phyloP scores from a whole-genome alignment of 1,140 invertebrate species.

The Drosophila simulans region DNA sequence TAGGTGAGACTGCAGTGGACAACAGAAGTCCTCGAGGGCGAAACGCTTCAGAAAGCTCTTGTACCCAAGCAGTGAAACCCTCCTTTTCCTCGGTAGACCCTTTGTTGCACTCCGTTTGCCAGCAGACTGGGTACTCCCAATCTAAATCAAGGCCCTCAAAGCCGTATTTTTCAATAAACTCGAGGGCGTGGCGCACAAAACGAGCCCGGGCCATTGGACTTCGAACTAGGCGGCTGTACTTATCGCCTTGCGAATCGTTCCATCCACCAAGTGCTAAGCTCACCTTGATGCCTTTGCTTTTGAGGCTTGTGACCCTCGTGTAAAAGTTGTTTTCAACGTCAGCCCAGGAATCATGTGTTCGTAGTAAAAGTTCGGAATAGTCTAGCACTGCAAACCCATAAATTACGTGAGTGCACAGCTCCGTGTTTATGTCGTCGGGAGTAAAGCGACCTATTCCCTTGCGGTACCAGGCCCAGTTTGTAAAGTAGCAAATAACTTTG shows the following conservation, averaged over 20 bases:
- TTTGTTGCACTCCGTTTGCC: conserved; percentile 91
- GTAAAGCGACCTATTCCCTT: conserved; percentile 91
- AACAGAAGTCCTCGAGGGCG: conserved; percentile 90
- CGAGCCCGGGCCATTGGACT: conserved; percentile 88
- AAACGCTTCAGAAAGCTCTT: conserved; percentile 91
- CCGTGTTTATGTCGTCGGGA: conserved; percentile 93
- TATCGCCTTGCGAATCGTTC: conserved; percentile 95
- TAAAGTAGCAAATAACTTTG: conserved; percentile 96
- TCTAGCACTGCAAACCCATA: conserved; percentile 96
- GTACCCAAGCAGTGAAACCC: conserved; percentile 89
- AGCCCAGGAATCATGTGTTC: conserved; percentile 94
- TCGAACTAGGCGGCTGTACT: conserved; percentile 93
- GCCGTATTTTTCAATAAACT: conserved; percentile 92
- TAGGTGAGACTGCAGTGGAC: conserved; percentile 94
- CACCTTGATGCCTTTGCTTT: conserved; percentile 92
- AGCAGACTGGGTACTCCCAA: conserved; percentile 93
- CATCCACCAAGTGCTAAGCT: conserved; percentile 94
- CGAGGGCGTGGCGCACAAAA: conserved; percentile 90
- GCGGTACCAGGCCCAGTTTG: conserved; percentile 97
- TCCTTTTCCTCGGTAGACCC: conserved; percentile 93
- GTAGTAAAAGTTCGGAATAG: conserved; percentile 90
- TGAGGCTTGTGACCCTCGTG: conserved; percentile 91
- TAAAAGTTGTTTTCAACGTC: conserved; percentile 95
- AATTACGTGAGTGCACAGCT: conserved; percentile 95
- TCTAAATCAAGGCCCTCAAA: conserved; percentile 95